Base-by-base conservation (phyloP, 2,113 vertebrate genomes). In the Amphilophus citrinellus region DNA sequence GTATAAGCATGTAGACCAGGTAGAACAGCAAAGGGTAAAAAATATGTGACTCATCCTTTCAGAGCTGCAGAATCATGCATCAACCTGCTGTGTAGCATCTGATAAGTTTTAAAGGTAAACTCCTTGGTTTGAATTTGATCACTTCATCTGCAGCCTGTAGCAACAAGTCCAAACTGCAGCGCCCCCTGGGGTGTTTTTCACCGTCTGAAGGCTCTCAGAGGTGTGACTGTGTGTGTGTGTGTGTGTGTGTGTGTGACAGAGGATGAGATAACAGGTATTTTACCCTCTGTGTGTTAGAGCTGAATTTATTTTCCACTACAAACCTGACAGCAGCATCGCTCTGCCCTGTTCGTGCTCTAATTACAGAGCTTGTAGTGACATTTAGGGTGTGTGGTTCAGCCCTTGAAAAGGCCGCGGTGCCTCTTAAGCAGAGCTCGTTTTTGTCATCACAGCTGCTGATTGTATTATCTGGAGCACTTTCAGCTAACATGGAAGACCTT, bases 391-490 rank as follows among this genome's bases (percentile, higher is more conserved):
- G 79, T 24, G 80, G 7, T 76, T 68, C 1, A 57, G 76, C 68
- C 58, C 58, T 79, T 66, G 76, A 50, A 86, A 88, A 83, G 68
- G 56, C 68, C 71, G 61, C 7, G 32, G 14, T 13, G 58, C 61
- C 61, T 7, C 66, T 76, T 63, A 73, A 84, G 17, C 58, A 84
- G 66, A 88, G 42, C 5, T 24, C 44, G 13, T 71, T 84, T 89
- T 82, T 77, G 24, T 61, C 59, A 20, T 39, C 56, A 47, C 11
- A 71, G 22, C 47, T 32, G 7, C 35, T 63, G 86, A 80, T 81
- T 80, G 50, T 24, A 63, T 42, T 87, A 87, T 89, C 88, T 32
- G 58, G n/a, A 83, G 78, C 65, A 66, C 83, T 87, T 82, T 77
- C 39, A 56, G 42, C 32, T 50, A 61, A 80, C 50, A 71, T 32